Evolutionary conservation across 2,797 vertebrate species (phyloP).

Genomic region (Glyptemys insculpta): DNA sequence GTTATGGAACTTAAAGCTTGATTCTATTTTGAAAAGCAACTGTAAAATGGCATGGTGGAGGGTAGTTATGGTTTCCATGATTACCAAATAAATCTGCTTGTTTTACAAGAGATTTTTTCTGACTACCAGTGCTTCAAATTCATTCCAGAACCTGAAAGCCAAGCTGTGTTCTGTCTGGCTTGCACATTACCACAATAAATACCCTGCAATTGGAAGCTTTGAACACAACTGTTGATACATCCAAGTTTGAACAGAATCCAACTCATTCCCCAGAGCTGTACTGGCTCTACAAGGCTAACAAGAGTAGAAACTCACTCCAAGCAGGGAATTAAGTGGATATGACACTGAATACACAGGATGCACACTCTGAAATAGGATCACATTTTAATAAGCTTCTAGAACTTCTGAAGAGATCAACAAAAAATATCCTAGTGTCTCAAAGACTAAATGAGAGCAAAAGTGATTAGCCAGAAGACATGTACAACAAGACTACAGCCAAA

Average conservation of each 20-base stretch:
- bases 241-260: neutral
- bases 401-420: neutral
- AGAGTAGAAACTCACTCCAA: neutral
- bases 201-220: neutral
- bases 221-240: neutral
- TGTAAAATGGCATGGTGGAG: neutral
- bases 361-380: neutral
- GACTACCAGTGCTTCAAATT: neutral
- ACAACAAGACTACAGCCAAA: neutral
- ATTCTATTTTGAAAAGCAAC: neutral
- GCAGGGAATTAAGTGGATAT: neutral
- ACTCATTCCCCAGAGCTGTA: neutral
- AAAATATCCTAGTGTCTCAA: neutral
- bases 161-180: neutral
- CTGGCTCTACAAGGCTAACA: neutral
- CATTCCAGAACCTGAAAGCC: neutral
- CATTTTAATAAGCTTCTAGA: neutral
- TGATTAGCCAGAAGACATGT: neutral
- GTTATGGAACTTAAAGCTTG: neutral
- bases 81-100: conserved; percentile 28
- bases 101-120: neutral
- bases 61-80: neutral
- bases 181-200: neutral
- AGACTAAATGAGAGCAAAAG: neutral
- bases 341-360: neutral